Evolutionary conservation across 2,113 vertebrate species (phyloP).

Genomic region (Lanius ludovicianus): DNA sequence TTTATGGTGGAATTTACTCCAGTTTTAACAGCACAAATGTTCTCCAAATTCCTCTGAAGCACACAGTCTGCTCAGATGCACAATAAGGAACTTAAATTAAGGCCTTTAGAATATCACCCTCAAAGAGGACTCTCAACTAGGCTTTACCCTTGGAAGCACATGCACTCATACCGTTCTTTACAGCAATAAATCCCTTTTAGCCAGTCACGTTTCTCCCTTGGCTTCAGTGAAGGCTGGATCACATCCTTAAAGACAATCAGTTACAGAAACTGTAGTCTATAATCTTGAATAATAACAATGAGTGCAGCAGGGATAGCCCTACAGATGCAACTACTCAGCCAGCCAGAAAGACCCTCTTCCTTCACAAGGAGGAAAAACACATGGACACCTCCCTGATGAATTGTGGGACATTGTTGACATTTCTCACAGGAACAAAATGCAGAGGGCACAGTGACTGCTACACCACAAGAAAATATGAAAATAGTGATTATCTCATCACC

Average conservation of each 20-base stretch:
- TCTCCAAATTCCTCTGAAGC: neutral
- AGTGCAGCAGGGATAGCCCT: neutral
- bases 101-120: neutral
- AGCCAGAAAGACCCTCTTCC: neutral
- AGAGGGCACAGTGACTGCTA: neutral
- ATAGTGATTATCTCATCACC: neutral
- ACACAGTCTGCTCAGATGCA: neutral
- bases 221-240: neutral
- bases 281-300: neutral
- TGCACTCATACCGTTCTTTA: neutral
- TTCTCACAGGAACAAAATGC: neutral
- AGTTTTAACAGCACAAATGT: neutral
- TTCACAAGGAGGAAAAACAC: neutral
- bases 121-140: neutral
- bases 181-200: neutral
- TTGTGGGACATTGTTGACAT: neutral
- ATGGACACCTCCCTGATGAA: neutral
- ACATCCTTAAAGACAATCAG: neutral
- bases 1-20: neutral
- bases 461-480: neutral
- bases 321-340: neutral
- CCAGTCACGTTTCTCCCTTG: neutral
- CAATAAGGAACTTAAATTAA: neutral
- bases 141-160: neutral
- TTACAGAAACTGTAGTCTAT: neutral